A percentile compares a stretch with the other conserved stretches of the same genome.
phyloP scores from a whole-genome alignment of 2,113 vertebrate genomes.

The Nymphicus hollandicus region DNA sequence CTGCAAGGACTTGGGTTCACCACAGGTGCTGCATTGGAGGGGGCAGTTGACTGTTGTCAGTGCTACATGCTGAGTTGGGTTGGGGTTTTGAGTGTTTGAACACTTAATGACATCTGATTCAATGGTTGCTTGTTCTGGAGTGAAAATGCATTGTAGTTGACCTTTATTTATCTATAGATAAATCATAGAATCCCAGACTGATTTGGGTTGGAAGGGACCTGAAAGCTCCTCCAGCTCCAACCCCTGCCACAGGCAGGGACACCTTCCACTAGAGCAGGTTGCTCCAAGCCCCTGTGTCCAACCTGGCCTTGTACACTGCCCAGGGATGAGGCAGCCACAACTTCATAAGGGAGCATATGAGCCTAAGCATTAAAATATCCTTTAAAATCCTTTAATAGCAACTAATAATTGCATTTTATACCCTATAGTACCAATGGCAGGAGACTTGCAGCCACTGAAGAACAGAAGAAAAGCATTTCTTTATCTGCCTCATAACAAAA shows the following conservation, averaged over 20 bases:
- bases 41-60: neutral
- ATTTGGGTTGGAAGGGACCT: neutral
- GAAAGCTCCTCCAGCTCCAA: fast-evolving
- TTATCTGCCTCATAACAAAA: neutral
- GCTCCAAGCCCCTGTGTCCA: neutral
- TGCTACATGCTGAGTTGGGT: too few relatives aligned
- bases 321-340: neutral
- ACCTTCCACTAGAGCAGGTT: neutral
- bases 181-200: neutral
- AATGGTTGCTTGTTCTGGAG: neutral
- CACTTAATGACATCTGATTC: neutral
- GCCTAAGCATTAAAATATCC: neutral
- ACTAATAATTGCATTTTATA: neutral
- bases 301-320: fast-evolving
- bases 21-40: neutral
- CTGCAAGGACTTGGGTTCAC: neutral
- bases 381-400: neutral
- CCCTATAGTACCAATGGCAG: neutral
- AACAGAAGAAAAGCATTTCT: neutral
- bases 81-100: neutral
- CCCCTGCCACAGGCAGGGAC: neutral
- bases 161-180: neutral
- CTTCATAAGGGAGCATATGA: neutral
- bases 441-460: neutral
- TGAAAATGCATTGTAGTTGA: neutral